Evolutionary conservation across 2,888 invertebrate species (phyloP), one percentile per base, ranked within the genome.

Genomic region (Melikaiella ostensackeni): DNA sequence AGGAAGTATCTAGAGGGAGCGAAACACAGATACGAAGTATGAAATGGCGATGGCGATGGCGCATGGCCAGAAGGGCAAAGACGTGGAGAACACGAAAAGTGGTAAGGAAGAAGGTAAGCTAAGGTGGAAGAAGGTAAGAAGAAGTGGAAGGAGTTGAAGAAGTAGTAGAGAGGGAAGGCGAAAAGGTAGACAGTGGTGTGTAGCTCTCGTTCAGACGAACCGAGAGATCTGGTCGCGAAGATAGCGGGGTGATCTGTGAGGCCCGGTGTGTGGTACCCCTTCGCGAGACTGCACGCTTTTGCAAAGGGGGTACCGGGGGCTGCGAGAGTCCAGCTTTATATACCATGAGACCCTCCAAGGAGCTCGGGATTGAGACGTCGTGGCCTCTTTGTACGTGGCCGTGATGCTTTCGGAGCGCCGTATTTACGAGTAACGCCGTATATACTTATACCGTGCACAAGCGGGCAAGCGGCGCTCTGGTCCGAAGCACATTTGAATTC

Each of bases 231-330:
- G 86, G 83, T 79, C 86, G 86, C 80, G 78, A 79, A 90, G 91
- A 91, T 91, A 91, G 89, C 90, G 87, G 87, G 88, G 89, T 91
- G 91, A 91, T 91, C 91, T 91, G 91, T 90, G 91, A 90, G 90
- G 89, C 91, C 91, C 89, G 89, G 89, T 91, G 91, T 91, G 91
- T 91, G 91, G 91, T 91, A 90, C 88, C 88, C 89, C 74, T 75
- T 76, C 80, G 79, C 80, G 81, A 80, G 76, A 64, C 78, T 81
- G 79, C 80, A 81, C 79, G 80, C 80, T 81, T 87, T 84, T 84
- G 82, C 84, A 84, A 82, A 78, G 80, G 82, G 81, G 80, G 80
- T 57, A 80, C 74, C 74, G 78, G 75, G 79, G 76, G 66, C 80
- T 80, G 81, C 79, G 79, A 78, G 82, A 79, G 83, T 73, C 76